Conservation (phyloP, 2,113 vertebrate species). For the Thymallus thymallus region DNA sequence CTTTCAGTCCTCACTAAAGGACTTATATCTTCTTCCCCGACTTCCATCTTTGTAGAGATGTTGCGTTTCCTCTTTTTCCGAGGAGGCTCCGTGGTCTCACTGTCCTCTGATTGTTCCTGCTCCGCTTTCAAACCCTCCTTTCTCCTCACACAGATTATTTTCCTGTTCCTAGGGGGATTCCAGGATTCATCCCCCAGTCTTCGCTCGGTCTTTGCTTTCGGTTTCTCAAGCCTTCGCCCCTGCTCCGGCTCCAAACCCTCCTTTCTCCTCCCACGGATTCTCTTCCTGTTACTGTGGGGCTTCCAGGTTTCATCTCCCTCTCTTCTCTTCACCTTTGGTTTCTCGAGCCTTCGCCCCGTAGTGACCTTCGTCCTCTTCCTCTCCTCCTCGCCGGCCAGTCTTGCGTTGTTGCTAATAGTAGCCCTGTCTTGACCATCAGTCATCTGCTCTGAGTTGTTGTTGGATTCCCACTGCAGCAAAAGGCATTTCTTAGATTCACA, state of each 20-base stretch:
- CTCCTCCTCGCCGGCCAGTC: not conserved
- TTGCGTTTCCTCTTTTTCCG: conserved; percentile 12
- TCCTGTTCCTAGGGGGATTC: not conserved
- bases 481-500: not conserved
- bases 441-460: no score
- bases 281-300: not conserved
- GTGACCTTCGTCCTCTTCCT: not conserved
- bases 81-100: not conserved
- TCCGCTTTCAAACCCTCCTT: not conserved
- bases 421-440: no score
- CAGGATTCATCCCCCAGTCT: not conserved
- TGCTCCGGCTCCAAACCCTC: not conserved
- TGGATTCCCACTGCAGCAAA: not conserved
- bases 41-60: not conserved
- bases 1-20: not conserved
- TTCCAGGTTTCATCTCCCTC: no score
- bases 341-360: not conserved
- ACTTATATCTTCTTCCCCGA: not conserved
- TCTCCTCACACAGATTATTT: not conserved
- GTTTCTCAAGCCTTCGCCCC: not conserved
- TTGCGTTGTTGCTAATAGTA: no score
- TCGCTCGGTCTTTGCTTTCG: not conserved
- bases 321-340: not conserved
- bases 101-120: not conserved
- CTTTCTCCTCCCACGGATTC: not conserved